phyloP scores from a whole-genome alignment of 2,888 invertebrate genomes.

The Ceraclea dissimilis region DNA sequence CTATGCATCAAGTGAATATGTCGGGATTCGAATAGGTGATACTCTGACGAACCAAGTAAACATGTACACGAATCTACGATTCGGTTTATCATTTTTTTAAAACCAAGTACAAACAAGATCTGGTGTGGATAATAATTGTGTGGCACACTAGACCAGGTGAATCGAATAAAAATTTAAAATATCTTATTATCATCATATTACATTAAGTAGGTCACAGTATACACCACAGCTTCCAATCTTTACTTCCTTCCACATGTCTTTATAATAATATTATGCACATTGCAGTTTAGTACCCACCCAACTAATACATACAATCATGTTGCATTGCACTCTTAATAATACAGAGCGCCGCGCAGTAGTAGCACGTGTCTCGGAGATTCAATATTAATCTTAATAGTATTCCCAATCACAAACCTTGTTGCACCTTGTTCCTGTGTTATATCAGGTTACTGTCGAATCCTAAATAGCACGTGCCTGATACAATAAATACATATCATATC shows the following conservation, averaged over 20 bases:
- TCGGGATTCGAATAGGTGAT: too few species aligned
- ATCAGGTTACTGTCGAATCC: neutral
- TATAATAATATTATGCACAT: neutral
- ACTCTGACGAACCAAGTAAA: too few species aligned
- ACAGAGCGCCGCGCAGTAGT: neutral
- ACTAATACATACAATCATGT: too few species aligned
- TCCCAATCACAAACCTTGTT: neutral
- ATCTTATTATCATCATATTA: neutral
- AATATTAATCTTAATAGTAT: neutral
- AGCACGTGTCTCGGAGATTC: neutral
- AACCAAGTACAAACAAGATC: too few species aligned
- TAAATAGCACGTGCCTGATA: slow-evolving; percentile 10
- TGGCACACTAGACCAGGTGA: too few species aligned
- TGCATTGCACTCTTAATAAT: too few species aligned
- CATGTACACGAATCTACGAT: too few species aligned
- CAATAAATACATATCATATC: neutral
- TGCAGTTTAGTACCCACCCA: neutral
- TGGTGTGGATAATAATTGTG: too few species aligned
- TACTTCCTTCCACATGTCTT: slow-evolving; percentile 1
- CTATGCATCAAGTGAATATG: too few species aligned
- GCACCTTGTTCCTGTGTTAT: neutral
- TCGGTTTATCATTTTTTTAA: too few species aligned
- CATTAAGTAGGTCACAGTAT: neutral
- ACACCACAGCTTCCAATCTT: neutral
- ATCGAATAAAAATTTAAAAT: too few species aligned